Evolutionary conservation across 2,888 invertebrate species (phyloP).

Genomic region (Craniophora ligustri): DNA sequence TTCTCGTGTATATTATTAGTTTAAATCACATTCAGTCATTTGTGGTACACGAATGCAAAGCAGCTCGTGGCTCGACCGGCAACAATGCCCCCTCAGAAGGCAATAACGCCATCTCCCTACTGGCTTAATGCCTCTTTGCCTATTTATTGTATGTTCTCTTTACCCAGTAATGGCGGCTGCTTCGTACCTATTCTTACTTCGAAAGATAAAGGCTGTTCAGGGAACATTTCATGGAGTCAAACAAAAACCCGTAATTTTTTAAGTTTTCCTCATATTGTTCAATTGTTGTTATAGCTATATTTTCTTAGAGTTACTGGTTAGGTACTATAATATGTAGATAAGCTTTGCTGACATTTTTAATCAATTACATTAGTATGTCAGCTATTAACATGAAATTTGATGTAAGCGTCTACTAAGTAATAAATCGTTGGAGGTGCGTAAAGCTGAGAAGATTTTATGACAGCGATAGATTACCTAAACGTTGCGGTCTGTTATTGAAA

Average conservation of each 20-base stretch:
- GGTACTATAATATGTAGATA: no score
- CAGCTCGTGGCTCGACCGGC: slow-evolving; percentile 33
- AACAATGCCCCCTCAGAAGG: slow-evolving; percentile 62
- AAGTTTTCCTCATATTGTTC: no score
- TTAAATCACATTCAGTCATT: slow-evolving; percentile 46
- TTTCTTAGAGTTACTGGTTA: no score
- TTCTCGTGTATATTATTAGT: slow-evolving; percentile 41
- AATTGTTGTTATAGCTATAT: no score
- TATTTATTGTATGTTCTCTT: slow-evolving; percentile 69
- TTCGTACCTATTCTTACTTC: slow-evolving; percentile 56
- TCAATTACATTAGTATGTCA: not conserved
- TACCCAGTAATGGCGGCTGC: slow-evolving; percentile 48
- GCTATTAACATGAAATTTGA: not conserved
- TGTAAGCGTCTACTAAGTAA: slow-evolving; percentile 2
- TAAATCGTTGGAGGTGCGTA: slow-evolving; percentile 16
- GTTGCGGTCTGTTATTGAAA: slow-evolving; percentile 70
- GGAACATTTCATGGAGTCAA: slow-evolving; percentile 33
- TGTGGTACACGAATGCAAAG: slow-evolving; percentile 54
- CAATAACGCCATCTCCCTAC: slow-evolving; percentile 61
- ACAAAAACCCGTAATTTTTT: not conserved
- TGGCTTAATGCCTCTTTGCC: slow-evolving; percentile 60
- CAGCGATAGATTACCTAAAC: slow-evolving; percentile 64
- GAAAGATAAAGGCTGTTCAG: slow-evolving; percentile 38
- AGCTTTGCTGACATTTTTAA: not conserved
- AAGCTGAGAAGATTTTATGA: slow-evolving; percentile 54